Evolutionary conservation across 2,113 vertebrate genomes (phyloP).

Genomic region (Xenus cinereus): DNA sequence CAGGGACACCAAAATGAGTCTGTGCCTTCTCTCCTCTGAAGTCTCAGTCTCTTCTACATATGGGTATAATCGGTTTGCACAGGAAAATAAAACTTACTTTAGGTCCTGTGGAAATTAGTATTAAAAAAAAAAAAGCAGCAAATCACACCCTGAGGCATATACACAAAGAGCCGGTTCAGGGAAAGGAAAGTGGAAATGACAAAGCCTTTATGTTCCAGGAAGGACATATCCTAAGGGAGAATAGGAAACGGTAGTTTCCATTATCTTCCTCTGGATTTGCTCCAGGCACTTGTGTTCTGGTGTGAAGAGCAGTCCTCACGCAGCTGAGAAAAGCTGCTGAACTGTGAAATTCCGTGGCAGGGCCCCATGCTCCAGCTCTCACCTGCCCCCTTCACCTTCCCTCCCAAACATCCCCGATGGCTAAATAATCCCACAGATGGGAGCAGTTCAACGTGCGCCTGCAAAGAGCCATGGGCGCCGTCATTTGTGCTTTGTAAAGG

Average conservation of each 20-base stretch:
- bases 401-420: fast-evolving
- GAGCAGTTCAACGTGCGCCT: fast-evolving
- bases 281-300: not conserved
- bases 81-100: not conserved
- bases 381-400: fast-evolving
- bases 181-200: not conserved
- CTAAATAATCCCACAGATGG: fast-evolving
- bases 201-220: not conserved
- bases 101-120: not conserved
- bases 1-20: not conserved
- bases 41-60: not conserved
- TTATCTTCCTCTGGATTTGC: not conserved
- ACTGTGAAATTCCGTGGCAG: not conserved
- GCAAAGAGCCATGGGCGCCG: not conserved
- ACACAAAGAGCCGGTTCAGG: not conserved
- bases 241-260: not conserved
- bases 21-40: not conserved
- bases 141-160: not conserved
- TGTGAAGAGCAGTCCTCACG: not conserved
- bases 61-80: not conserved
- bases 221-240: not conserved
- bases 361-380: not conserved
- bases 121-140: not conserved
- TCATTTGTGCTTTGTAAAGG: not conserved
- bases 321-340: not conserved